Base-by-base conservation (phyloP, 2,888 invertebrate species). In the Philhelius pedissequus region DNA sequence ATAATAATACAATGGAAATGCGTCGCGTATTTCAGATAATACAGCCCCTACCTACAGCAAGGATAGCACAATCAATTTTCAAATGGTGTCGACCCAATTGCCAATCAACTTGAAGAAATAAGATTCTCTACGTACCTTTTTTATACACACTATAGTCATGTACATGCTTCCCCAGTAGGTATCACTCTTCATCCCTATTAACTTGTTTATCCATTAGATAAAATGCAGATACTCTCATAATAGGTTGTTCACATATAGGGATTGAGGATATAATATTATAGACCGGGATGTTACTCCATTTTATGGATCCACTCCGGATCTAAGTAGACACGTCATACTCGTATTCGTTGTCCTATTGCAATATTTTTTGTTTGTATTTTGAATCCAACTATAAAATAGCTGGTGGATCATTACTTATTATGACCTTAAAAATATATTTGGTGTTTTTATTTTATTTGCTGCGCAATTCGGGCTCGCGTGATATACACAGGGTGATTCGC, bases 91-190 rank as follows among this genome's bases (percentile, higher is more conserved):
- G 38, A 6, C 38, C 58, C 38, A 58, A 58, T 58, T 40, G 35
- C 38, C 58, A 58, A 58, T 58, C 58, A 58, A 58, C 58, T 58
- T 38, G 20, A 35, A 35, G 20, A 56, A 38, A 58, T 9, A 22
- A 38, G 22, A 58, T 58, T 38, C 38, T n/a, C n/a, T n/a, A n/a
- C n/a, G n/a, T n/a, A 15, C 15, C 38, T 25, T 38, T n/a, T 22
- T 9, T n/a, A 25, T 15, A 56, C 22, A 25, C 22, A 18, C n/a
- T n/a, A n/a, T n/a, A n/a, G n/a, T n/a, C n/a, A n/a, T n/a, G n/a
- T 2, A 48, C 15, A 25, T 7, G 22, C 35, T 38, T 13, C 58
- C 13, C 4, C n/a, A 2, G 22, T 9, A 38, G 58, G 58, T 2
- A 58, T 48, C 48, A 13, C n/a, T 32, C 38, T 38, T 15, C 25